phyloP scores from a whole-genome alignment of 2,888 invertebrate genomes.

The Callinectes sapidus region DNA sequence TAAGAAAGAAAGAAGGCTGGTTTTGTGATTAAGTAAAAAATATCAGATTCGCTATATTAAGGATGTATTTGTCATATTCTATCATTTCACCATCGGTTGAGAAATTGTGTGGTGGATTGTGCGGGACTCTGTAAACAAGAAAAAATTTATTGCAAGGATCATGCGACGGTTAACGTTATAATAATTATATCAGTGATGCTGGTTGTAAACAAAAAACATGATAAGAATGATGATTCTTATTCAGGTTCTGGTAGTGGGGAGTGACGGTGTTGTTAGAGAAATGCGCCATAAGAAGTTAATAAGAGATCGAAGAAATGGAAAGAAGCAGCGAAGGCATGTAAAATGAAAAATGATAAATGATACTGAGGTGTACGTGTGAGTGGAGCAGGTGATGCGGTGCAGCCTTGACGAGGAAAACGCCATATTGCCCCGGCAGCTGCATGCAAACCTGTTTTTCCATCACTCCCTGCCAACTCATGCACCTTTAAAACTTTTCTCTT shows the following conservation, averaged over 20 bases:
- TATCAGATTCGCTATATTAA: too few relatives aligned
- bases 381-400: background rate
- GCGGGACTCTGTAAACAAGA: too few relatives aligned
- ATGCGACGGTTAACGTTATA: background rate
- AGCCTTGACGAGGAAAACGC: background rate
- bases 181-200: background rate
- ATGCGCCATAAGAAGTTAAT: background rate
- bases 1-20: too few relatives aligned
- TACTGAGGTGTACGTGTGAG: background rate
- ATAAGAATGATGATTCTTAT: background rate
- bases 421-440: background rate
- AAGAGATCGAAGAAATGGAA: background rate
- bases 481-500: background rate
- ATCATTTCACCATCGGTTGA: too few relatives aligned
- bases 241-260: background rate
- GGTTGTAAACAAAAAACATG: background rate
- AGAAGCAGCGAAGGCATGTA: background rate
- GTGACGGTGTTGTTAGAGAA: background rate
- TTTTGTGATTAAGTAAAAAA: too few relatives aligned
- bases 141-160: background rate
- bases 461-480: background rate
- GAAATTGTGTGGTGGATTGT: too few relatives aligned
- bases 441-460: slow-evolving; percentile 11
- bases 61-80: too few relatives aligned
- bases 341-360: background rate